Percentiles rank a stretch among this genome's conserved stretches.
These are phyloP conservation scores for Tetramorium alpestre DNA, from an alignment of 1,140 invertebrate genomes.

Conservation along the genomic window DNA sequence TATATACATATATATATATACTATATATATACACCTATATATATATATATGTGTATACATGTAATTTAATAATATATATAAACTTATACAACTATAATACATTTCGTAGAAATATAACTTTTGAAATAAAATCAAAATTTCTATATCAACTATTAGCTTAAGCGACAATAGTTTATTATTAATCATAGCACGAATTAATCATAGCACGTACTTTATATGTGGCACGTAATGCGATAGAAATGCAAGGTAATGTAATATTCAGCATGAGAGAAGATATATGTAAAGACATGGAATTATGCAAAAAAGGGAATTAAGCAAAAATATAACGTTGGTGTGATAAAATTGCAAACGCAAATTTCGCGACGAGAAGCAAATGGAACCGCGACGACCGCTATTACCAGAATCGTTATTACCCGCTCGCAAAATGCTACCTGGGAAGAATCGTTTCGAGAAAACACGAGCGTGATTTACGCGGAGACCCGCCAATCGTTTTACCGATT, in stretches of 20 bases:
- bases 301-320: constrained; percentile 13
- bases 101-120: not conserved
- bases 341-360: constrained; percentile 49
- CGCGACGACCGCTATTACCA: constrained; percentile 57
- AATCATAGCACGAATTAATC: too few species aligned
- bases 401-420: constrained; percentile 59
- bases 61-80: not conserved
- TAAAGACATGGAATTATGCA: constrained; percentile 15
- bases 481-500: constrained; percentile 61
- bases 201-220: not conserved
- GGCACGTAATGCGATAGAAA: not conserved
- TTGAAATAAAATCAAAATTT: not conserved
- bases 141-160: not conserved
- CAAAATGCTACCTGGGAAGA: constrained; percentile 59
- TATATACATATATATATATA: too few species aligned
- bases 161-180: not conserved
- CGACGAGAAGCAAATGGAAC: constrained; percentile 52
- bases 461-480: constrained; percentile 59
- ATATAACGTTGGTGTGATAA: constrained; percentile 41
- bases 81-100: not conserved
- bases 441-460: constrained; percentile 60
- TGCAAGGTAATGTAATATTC: not conserved
- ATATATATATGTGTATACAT: too few species aligned
- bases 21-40: too few species aligned
- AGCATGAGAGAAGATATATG: not conserved